Percentiles rank a stretch among this genome's conserved stretches.
Evolutionary conservation across 2,113 vertebrate genomes (phyloP).

Genomic region (Leptosomus discolor): DNA sequence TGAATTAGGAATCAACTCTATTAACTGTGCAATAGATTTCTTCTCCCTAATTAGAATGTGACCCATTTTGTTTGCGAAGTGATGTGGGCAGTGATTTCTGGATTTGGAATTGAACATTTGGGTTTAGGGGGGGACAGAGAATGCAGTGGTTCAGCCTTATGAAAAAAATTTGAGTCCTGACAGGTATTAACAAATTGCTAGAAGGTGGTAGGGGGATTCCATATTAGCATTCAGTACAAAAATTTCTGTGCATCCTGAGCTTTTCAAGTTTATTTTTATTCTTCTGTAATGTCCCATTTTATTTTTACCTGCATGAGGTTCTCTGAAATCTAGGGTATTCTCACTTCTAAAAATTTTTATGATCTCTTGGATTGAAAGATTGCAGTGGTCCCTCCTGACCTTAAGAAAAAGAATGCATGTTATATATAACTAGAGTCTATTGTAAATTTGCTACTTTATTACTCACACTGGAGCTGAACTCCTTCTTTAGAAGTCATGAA

Average conservation of each 20-base stretch:
- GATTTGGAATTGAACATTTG: neutral
- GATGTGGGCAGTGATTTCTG: neutral
- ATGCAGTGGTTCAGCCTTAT: neutral
- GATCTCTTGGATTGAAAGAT: slow-evolving; percentile 33
- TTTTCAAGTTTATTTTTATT: slow-evolving; percentile 53
- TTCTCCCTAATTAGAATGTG: neutral
- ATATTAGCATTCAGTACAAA: neutral
- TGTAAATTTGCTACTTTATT: slow-evolving; percentile 25
- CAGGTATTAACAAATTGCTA: neutral
- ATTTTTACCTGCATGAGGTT: neutral
- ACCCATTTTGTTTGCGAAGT: slow-evolving; percentile 15
- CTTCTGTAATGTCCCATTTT: slow-evolving; percentile 5
- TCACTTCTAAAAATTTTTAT: slow-evolving; percentile 11
- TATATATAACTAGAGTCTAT: slow-evolving; percentile 46
- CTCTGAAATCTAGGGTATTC: slow-evolving; percentile 25
- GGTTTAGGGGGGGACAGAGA: neutral
- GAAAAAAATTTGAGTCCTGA: neutral
- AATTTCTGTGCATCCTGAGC: neutral
- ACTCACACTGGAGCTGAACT: slow-evolving; percentile 18
- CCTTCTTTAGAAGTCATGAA: slow-evolving; percentile 16
- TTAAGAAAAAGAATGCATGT: neutral
- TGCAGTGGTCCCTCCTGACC: slow-evolving; percentile 14
- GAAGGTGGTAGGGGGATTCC: neutral
- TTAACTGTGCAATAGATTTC: neutral
- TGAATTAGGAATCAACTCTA: neutral